Evolutionary conservation across 2,888 invertebrate species (phyloP).

Genomic region (Gymnosoma rotundatum): DNA sequence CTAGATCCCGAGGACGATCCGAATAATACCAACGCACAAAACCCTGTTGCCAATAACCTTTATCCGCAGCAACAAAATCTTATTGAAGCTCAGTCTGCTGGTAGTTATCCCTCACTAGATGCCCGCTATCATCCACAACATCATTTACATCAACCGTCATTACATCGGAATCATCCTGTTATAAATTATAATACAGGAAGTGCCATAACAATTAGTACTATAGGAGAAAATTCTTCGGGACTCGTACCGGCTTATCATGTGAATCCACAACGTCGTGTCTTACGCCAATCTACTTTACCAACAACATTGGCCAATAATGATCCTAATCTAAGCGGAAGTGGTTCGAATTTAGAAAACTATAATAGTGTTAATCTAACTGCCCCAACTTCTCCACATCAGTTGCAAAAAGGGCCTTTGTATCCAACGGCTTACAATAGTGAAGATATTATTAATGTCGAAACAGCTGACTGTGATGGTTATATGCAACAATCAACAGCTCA

Average conservation of each 20-base stretch:
- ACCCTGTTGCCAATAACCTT: slow-evolving; percentile 83
- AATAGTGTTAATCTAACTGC: slow-evolving; percentile 80
- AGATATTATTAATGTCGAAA: slow-evolving; percentile 77
- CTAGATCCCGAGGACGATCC: slow-evolving; percentile 81
- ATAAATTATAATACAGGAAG: slow-evolving; percentile 76
- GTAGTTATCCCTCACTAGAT: slow-evolving; percentile 79
- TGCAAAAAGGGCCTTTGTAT: slow-evolving; percentile 79
- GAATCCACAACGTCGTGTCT: slow-evolving; percentile 77
- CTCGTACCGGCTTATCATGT: slow-evolving; percentile 73
- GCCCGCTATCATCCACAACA: slow-evolving; percentile 75
- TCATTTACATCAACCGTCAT: slow-evolving; percentile 54
- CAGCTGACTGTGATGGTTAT: slow-evolving; percentile 77
- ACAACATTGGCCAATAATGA: slow-evolving; percentile 79
- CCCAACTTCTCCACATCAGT: slow-evolving; percentile 80
- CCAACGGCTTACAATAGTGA: slow-evolving; percentile 78
- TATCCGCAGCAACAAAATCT: slow-evolving; percentile 84
- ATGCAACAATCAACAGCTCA: slow-evolving; percentile 64
- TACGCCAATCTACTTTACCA: slow-evolving; percentile 82
- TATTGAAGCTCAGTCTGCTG: slow-evolving; percentile 83
- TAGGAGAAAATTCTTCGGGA: slow-evolving; percentile 52
- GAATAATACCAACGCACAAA: slow-evolving; percentile 76
- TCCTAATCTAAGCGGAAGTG: slow-evolving; percentile 76
- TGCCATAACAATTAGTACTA: slow-evolving; percentile 76
- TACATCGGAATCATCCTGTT: slow-evolving; percentile 73
- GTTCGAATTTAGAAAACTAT: slow-evolving; percentile 77